Evolutionary conservation across 2,888 invertebrate species (phyloP).

Genomic region (Dolichomitus sp.): DNA sequence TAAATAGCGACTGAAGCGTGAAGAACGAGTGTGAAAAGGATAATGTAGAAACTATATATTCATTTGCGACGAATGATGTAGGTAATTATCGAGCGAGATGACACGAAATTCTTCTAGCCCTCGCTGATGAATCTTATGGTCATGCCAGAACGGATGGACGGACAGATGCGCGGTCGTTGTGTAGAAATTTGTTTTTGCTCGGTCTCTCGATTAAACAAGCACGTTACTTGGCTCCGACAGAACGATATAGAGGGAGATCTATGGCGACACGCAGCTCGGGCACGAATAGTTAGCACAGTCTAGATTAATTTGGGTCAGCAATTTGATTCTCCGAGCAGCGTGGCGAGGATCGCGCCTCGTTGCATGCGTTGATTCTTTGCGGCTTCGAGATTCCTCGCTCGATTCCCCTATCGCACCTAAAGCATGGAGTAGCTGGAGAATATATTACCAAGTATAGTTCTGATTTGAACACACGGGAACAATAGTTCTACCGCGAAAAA

Average conservation of each 20-base stretch:
- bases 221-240: slow-evolving; percentile 15
- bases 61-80: background rate
- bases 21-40: background rate
- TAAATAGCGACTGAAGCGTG: background rate
- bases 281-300: slow-evolving; percentile 73
- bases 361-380: slow-evolving; percentile 24
- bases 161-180: slow-evolving; percentile 1
- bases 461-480: slow-evolving; percentile 11
- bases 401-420: slow-evolving; percentile 3
- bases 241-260: slow-evolving; percentile 28
- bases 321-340: slow-evolving; percentile 70
- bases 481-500: slow-evolving; percentile 54
- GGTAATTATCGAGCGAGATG: background rate
- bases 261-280: slow-evolving; percentile 70
- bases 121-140: slow-evolving; percentile 10
- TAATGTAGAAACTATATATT: background rate
- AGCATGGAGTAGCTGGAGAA: background rate
- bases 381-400: slow-evolving; percentile 25
- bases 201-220: slow-evolving; percentile 24
- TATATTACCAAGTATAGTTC: background rate
- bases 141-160: background rate
- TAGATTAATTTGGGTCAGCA: slow-evolving; percentile 74
- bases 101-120: background rate
- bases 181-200: slow-evolving; percentile 32
- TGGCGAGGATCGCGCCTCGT: slow-evolving; percentile 57